Conservation (phyloP, 2,113 vertebrate species). For the Daboia siamensis region DNA sequence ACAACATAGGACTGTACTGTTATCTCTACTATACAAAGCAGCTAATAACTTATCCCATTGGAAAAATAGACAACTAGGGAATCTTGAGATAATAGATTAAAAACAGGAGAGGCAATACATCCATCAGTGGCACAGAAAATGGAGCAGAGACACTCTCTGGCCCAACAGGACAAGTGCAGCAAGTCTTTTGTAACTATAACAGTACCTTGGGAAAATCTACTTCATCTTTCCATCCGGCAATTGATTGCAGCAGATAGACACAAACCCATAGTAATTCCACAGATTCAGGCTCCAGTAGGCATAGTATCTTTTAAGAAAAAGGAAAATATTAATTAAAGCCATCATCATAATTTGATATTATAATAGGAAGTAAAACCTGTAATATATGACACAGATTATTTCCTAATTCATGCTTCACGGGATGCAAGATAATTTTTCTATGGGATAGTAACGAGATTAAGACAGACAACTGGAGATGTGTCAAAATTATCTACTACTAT, state of each 20-base stretch:
- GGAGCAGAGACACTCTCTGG: neutral
- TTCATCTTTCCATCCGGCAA: conserved; percentile 15
- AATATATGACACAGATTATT: conserved; percentile 43
- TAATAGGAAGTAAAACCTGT: conserved; percentile 41
- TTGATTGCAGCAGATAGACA: conserved; percentile 40
- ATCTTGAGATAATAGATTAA: neutral
- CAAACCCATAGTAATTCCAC: conserved; percentile 43
- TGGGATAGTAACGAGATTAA: conserved; percentile 32
- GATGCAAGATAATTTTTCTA: conserved; percentile 16
- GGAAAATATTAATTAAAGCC: conserved; percentile 45
- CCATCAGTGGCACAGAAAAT: neutral
- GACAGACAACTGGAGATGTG: neutral
- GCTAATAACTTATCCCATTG: neutral
- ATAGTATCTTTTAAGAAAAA: conserved; percentile 36
- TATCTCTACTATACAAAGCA: neutral
- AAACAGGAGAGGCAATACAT: neutral
- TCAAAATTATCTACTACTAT: neutral
- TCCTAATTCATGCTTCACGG: conserved; percentile 36
- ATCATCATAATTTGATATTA: conserved; percentile 42
- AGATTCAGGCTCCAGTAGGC: rapidly evolving
- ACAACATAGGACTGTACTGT: neutral
- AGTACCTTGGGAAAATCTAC: neutral
- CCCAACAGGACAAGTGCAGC: neutral
- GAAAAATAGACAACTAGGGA: neutral
- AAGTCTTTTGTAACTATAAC: neutral